Conservation (phyloP, 2,113 vertebrate species). For the Catharus bicknelli region DNA sequence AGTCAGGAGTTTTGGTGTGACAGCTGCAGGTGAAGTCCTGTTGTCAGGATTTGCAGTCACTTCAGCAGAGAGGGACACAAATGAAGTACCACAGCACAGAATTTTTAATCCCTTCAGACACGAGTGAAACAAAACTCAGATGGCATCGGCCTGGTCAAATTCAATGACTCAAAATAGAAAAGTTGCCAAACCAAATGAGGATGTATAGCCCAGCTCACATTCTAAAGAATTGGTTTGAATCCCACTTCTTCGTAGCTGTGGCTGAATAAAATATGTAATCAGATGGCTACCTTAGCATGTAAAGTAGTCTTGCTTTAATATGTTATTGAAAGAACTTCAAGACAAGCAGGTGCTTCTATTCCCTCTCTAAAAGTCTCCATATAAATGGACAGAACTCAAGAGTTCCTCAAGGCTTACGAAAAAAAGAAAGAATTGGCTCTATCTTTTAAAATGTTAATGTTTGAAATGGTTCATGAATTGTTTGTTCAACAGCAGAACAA, state of each 20-base stretch:
- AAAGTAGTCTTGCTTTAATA: background rate
- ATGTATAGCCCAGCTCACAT: background rate
- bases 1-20: background rate
- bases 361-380: background rate
- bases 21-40: background rate
- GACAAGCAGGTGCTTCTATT: background rate
- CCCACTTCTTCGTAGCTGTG: background rate
- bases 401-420: background rate
- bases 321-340: background rate
- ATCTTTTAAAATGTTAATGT: background rate
- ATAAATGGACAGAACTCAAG: background rate
- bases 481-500: background rate
- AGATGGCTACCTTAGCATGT: background rate
- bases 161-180: background rate
- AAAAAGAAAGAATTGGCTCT: background rate
- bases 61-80: background rate
- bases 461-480: background rate
- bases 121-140: background rate
- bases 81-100: background rate
- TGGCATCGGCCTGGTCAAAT: background rate
- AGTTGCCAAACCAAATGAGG: background rate
- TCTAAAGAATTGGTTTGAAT: background rate
- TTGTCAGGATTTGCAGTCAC: background rate
- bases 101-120: background rate
- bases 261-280: background rate